Percentiles rank a stretch among this genome's conserved stretches.
These are phyloP conservation scores for Eupsilia transversa DNA, from an alignment of 2,888 invertebrate genomes.

Conservation along the genomic window DNA sequence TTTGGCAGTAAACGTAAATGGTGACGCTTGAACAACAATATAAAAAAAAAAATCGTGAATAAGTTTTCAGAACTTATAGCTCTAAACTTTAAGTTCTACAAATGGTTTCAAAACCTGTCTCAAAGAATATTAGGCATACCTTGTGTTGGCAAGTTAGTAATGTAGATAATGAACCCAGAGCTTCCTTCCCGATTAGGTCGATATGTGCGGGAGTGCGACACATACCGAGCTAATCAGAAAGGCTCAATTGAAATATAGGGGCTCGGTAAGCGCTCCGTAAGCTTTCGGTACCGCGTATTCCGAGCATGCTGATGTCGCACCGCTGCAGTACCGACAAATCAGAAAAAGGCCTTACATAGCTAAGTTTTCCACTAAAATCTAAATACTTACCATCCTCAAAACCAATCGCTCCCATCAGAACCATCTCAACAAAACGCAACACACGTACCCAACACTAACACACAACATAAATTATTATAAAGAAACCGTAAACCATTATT, in stretches of 20 bases:
- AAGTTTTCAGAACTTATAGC: not conserved
- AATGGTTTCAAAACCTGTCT: not conserved
- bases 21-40: not conserved
- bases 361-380: not conserved
- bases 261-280: too few species aligned
- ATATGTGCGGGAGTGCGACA: too few species aligned
- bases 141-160: not conserved
- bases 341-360: too few species aligned
- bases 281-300: too few species aligned
- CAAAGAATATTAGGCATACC: not conserved
- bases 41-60: not conserved
- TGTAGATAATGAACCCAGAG: not conserved
- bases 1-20: not conserved
- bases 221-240: too few species aligned
- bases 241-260: too few species aligned
- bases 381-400: not conserved
- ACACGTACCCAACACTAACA: conserved; percentile 51
- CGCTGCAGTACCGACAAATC: too few species aligned
- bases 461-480: conserved; percentile 68
- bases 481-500: conserved; percentile 72
- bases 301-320: too few species aligned
- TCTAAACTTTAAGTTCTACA: not conserved
- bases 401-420: conserved; percentile 9
- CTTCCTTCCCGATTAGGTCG: too few species aligned
- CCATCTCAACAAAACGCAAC: conserved; percentile 17